Base-by-base conservation (phyloP, 2,113 vertebrate species). In the Promerops cafer region DNA sequence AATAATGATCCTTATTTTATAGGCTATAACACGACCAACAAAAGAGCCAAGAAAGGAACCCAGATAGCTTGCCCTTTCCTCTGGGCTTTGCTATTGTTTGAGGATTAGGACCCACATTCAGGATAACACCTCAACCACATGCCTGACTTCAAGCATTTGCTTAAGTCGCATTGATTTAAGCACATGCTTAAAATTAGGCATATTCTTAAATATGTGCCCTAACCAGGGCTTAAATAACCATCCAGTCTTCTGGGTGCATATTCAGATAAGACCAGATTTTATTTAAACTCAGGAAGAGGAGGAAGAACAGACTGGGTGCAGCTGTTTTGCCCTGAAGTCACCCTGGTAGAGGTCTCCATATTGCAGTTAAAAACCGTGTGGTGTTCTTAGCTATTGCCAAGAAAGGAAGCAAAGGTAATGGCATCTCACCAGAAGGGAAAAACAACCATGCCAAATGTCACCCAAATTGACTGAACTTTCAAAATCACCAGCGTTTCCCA, bases 101-200 rank as follows among this genome's bases (percentile, higher is more conserved):
- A 91, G 90, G 92, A 96, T 97, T 95, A 96, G 93, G 90, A 93
- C 79, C 71, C 92, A 96, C 88, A 96, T 90, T 96, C 95, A 97
- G 79, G 64, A 81, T 90, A 95, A 93, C 93, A 96, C 86, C 94
- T 97, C 94, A 79, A 53, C 91, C 89, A 91, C 94, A 95, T 87
- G 94, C 96, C 95, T 96, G 95, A 96, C 94, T 97, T 97, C 91
- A 96, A 96, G 95, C 87, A 94, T 96, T 96, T 97, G 89, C 89
- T 97, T 96, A 97, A 97, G 89, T 91, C 74, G 4, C 80, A 87
- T 61, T 96, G 96, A 96, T 96, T 96, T 94, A 94, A 95, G 71
- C 81, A 44, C 76, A 86, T 83, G 82, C 91, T 94, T 83, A 95
- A 96, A 96, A 94, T 96, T 86, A 96, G 71, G 90, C 94, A 83